Base-by-base conservation (phyloP, 2,888 invertebrate species). In the Hydrotaea diabolus region DNA sequence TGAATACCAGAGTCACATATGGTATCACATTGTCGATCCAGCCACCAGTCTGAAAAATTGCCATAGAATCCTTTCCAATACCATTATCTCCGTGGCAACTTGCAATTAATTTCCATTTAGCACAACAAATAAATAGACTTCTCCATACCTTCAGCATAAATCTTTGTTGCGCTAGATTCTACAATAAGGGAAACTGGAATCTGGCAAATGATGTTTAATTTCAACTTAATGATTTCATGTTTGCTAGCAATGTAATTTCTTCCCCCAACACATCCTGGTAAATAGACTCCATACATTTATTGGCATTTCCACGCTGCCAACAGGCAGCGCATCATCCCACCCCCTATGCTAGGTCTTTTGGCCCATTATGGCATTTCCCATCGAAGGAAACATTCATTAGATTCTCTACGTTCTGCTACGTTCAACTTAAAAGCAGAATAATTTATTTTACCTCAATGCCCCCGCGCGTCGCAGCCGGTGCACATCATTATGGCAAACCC, bases 121-220 rank as follows among this genome's bases (percentile, higher is more conserved):
- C 26, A 8, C 11, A 23, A 26, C 26, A 59, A 59, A 59, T 26
- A 59, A 59, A 59, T 26, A 23, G 59, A 59, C 15, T 11, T 23
- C 2, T 26, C 15, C 23, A 1, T 1, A 59, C 59, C 3, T 11
- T 13, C 59, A 11, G 3, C 26, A 59, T 7, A 59, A 23, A 21
- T 59, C 59, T 57, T 26, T 19, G 13, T 59, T 59, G 26, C 59
- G 15, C 15, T 11, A 59, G 59, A 59, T 59, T 59, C 2, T 26
- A 59, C 59, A 59, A 59, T n/a, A n/a, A 31, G 21, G 21, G 21
- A 53, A 2, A 9, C 11, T 31, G 31, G 23, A 59, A 59, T 59
- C 59, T 59, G 23, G 19, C 59, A 59, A 59, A 59, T 59, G 26
- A 59, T 59, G 59, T 59, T 59, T 59, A 59, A 59, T 59, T 59